phyloP scores from a whole-genome alignment of 2,888 invertebrate species.

The Caenorhabditis sp. region DNA sequence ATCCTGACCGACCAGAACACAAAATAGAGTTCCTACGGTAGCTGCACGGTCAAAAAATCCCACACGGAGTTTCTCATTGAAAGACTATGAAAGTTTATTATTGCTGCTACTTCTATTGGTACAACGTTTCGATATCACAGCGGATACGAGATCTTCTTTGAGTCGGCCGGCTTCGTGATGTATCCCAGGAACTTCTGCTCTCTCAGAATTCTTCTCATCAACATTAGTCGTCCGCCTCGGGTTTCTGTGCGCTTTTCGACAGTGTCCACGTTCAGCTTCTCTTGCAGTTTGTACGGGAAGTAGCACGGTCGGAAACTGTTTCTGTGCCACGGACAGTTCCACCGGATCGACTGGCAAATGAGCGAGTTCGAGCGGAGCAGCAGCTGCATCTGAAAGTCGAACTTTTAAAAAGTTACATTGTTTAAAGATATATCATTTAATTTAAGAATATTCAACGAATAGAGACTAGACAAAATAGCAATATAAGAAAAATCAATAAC shows the following conservation, averaged over 20 bases:
- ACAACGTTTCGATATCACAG: constrained; percentile 43
- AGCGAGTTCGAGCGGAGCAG: constrained; percentile 37
- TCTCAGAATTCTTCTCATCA: constrained; percentile 73
- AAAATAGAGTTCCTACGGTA: too few species aligned
- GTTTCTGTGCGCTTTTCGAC: constrained; percentile 70
- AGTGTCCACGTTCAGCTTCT: constrained; percentile 71
- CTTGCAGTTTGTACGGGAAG: constrained; percentile 74
- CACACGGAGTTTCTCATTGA: too few species aligned
- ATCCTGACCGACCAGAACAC: too few species aligned
- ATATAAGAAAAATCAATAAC: neutral
- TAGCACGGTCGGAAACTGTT: constrained; percentile 74
- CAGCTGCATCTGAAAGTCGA: constrained; percentile 52
- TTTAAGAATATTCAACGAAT: too few species aligned
- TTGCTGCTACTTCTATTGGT: neutral
- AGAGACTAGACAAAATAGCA: neutral
- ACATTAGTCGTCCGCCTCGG: constrained; percentile 70
- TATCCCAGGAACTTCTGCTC: constrained; percentile 76
- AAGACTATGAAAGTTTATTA: neutral
- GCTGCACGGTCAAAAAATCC: too few species aligned
- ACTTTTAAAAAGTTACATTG: too few species aligned
- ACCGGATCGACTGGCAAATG: constrained; percentile 63
- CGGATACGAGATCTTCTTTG: constrained; percentile 65
- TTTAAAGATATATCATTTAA: too few species aligned
- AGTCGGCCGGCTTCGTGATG: constrained; percentile 63
- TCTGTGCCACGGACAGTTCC: constrained; percentile 77